A percentile compares a stretch with the other conserved stretches of the same genome.
Conservation (phyloP, 37 sponge, comb jelly and placozoan species). For the Cliona cf. orientalis region DNA sequence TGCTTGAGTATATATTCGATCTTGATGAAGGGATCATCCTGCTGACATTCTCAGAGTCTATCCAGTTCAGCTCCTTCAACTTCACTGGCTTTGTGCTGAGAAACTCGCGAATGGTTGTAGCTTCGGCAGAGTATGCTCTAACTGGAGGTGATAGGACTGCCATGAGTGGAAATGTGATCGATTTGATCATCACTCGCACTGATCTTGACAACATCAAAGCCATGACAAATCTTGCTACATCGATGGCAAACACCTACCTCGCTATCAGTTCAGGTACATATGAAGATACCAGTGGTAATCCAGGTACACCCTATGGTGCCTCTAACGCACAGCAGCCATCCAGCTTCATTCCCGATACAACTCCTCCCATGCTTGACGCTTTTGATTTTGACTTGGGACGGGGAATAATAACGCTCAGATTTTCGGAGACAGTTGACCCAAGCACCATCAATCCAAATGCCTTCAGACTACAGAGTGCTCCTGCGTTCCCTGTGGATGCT, state of each 20-base stretch:
- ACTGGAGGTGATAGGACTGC: constrained; percentile 59
- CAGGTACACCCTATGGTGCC: constrained; percentile 10
- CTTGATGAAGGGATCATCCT: constrained; percentile 60
- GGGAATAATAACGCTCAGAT: constrained; percentile 59
- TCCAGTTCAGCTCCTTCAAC: constrained; percentile 52
- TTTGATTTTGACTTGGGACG: constrained; percentile 71
- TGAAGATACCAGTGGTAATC: constrained; percentile 70
- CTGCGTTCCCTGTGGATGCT: constrained; percentile 56
- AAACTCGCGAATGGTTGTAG: background rate
- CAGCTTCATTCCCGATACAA: constrained; percentile 61
- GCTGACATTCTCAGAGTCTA: constrained; percentile 87
- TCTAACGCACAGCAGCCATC: constrained; percentile 11
- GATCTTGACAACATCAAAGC: constrained; percentile 86
- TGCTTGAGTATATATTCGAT: constrained; percentile 69
- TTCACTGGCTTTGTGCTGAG: constrained; percentile 47
- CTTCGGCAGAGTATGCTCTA: constrained; percentile 23
- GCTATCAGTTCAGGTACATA: constrained; percentile 41
- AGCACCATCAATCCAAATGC: constrained; percentile 41
- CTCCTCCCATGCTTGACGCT: constrained; percentile 54
- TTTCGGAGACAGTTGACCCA: constrained; percentile 85
- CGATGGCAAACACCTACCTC: constrained; percentile 58
- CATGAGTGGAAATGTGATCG: constrained; percentile 56
- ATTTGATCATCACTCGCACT: constrained; percentile 24
- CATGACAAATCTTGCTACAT: constrained; percentile 51
- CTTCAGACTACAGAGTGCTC: constrained; percentile 76